Base-by-base conservation (phyloP, 1,140 invertebrate genomes). In the Acromyrmex heyeri region DNA sequence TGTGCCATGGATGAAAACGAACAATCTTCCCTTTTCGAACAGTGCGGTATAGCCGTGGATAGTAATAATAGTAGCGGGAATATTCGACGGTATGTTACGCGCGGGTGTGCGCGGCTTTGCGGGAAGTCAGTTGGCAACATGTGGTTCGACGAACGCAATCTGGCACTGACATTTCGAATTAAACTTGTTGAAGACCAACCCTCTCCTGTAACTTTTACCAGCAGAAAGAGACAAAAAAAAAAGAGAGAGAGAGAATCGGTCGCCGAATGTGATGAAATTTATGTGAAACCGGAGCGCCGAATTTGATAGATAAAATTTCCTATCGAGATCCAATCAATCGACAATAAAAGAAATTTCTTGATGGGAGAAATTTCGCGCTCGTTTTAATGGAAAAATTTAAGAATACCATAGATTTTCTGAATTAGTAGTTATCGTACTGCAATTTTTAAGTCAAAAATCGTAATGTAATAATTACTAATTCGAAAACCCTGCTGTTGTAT, bases 101-200 rank as follows among this genome's bases (percentile, higher is more conserved):
- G 82, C 55, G 85, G 53, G 55, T 81, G 70, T 72, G 65, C 73
- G 73, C 59, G 88, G 81, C 76, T 77, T 73, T 75, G 88, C 62
- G 88, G 73, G 44, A 85, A 83, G 88, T 91, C 87, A 91, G 88
- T 88, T 92, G 90, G 92, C 89, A 87, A 91, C 92, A 92, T 89
- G 90, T 94, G 91, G 89, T 90, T 92, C 91, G 91, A 92, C 88
- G 87, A 82, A 92, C 92, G 90, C 93, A 95, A 94, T 95, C 92
- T 94, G 93, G 77, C 92, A 86, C 73, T 94, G 93, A 95, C 93
- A 92, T 86, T 86, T 88, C 85, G 78, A 89, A 89, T 88, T 90
- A 87, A 88, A 90, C 85, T 81, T 77, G 75, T 69, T 83, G 73
- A 81, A 65, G 64, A 90, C 59, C 48, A 83, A 30, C 59, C 61